These are phyloP conservation scores for Falco punctatus DNA, from an alignment of 2,113 vertebrate genomes.

Conservation along the genomic window DNA sequence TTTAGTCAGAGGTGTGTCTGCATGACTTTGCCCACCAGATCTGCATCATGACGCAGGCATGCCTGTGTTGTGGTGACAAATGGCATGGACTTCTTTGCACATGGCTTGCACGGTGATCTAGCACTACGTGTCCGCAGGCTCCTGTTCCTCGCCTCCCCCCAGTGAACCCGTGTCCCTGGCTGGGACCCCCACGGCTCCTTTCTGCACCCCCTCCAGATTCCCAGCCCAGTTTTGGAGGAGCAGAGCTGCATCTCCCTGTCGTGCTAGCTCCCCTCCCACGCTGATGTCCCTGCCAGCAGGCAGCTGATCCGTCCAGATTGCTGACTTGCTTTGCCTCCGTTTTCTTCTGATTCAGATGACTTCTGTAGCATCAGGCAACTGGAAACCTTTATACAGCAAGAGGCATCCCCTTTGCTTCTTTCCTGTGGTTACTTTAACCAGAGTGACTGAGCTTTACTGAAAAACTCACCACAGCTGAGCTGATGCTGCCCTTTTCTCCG, in stretches of 20 bases:
- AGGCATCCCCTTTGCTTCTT: constrained; percentile 66
- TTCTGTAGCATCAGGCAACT: constrained; percentile 45
- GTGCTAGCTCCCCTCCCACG: accelerated
- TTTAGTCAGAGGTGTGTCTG: background rate
- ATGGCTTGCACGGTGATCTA: background rate
- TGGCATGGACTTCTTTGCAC: accelerated
- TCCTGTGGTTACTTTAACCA: constrained; percentile 68
- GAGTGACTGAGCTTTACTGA: constrained; percentile 72
- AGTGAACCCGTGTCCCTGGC: accelerated
- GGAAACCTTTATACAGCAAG: constrained; percentile 31
- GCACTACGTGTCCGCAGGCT: background rate
- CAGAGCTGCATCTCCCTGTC: accelerated
- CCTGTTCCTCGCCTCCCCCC: background rate
- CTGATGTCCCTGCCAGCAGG: accelerated
- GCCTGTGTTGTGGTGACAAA: background rate
- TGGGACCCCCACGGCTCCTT: background rate
- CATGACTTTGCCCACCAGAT: background rate
- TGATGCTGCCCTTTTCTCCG: background rate
- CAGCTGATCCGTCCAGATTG: accelerated
- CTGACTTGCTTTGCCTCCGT: background rate
- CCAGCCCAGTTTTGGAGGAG: accelerated
- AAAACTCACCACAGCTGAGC: constrained; percentile 68
- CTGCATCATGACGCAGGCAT: background rate
- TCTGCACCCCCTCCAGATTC: background rate
- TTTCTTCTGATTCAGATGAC: background rate